A percentile compares a stretch with the other conserved stretches of the same genome.
Evolutionary conservation across 2,113 vertebrate species (phyloP).

Genomic region (Meles meles): DNA sequence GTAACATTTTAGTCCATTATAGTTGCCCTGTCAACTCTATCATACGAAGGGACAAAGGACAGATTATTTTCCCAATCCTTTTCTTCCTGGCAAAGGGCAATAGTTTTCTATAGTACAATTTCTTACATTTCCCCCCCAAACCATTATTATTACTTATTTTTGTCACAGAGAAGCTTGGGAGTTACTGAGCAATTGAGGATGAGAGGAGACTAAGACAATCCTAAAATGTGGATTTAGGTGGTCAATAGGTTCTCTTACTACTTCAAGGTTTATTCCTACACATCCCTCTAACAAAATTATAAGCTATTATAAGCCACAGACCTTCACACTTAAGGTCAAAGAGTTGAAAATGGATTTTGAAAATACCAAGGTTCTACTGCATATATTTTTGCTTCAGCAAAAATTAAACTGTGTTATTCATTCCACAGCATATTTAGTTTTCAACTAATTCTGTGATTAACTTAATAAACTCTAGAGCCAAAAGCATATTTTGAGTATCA

Average conservation of each 20-base stretch:
- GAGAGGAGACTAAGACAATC: background rate
- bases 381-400: background rate
- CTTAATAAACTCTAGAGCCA: background rate
- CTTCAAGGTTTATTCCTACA: background rate
- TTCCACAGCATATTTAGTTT: background rate
- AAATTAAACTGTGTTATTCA: background rate
- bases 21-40: background rate
- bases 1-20: background rate
- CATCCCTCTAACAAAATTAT: background rate
- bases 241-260: background rate
- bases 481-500: background rate
- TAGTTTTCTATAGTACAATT: background rate
- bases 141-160: background rate
- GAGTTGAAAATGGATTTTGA: background rate
- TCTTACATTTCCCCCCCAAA: background rate
- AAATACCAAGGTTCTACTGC: background rate
- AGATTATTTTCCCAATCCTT: background rate
- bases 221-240: background rate
- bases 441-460: background rate
- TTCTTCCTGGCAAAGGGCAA: background rate
- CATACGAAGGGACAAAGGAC: background rate
- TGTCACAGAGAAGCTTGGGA: background rate
- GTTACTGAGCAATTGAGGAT: background rate
- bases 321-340: background rate
- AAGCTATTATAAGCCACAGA: background rate